These are phyloP conservation scores for Microplitis demolitor DNA, from an alignment of 1,140 invertebrate species.

Conservation along the genomic window DNA sequence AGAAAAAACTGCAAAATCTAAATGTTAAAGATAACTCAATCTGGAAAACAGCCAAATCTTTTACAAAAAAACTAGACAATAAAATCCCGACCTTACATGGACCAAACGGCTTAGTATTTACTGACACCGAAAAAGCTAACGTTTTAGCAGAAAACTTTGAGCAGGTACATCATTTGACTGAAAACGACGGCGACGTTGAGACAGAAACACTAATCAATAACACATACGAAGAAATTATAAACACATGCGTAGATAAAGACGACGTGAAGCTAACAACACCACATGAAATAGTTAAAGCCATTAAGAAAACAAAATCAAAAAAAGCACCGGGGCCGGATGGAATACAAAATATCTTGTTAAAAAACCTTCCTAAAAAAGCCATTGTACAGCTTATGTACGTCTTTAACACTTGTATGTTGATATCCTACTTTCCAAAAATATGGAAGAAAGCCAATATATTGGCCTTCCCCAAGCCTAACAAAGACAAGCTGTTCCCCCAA, in stretches of 20 bases:
- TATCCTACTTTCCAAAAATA: conserved; percentile 35
- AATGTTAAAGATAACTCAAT: conserved; percentile 28
- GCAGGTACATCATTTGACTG: no score
- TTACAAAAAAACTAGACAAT: conserved; percentile 22
- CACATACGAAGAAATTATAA: neutral
- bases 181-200: no score
- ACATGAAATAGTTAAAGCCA: no score
- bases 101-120: neutral
- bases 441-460: conserved; percentile 12
- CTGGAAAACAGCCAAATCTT: conserved; percentile 30
- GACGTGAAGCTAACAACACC: conserved; percentile 12
- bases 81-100: conserved; percentile 20
- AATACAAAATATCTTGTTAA: conserved; percentile 34
- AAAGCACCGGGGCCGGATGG: conserved; percentile 42
- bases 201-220: no score
- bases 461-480: neutral
- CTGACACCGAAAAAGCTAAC: conserved; percentile 24
- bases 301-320: conserved; percentile 21
- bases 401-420: conserved; percentile 36
- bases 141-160: no score
- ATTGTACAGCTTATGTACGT: conserved; percentile 36
- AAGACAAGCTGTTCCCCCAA: neutral
- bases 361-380: conserved; percentile 34
- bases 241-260: neutral
- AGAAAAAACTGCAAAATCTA: conserved; percentile 26